These are phyloP conservation scores for Agrotis segetum DNA, from an alignment of 2,888 invertebrate genomes.

Conservation along the genomic window DNA sequence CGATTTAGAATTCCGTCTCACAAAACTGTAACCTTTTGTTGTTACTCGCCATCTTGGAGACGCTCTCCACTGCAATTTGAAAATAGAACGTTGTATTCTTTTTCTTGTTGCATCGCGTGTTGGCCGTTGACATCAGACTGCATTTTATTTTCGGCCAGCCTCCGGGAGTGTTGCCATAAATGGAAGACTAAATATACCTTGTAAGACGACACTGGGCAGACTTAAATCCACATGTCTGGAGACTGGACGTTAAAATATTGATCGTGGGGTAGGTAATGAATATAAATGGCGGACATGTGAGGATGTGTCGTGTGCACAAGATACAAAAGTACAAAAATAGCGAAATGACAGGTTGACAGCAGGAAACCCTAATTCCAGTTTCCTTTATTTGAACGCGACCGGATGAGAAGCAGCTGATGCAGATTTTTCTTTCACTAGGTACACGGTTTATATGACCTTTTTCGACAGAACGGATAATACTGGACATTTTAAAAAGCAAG, in stretches of 20 bases:
- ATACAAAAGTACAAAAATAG: constrained; percentile 51
- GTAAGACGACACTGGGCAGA: constrained; percentile 70
- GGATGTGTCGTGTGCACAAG: constrained; percentile 34
- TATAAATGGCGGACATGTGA: constrained; percentile 43
- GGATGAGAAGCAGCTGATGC: constrained; percentile 49
- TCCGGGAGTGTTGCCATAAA: constrained; percentile 84
- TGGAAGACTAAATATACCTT: constrained; percentile 73
- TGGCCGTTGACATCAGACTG: constrained; percentile 86
- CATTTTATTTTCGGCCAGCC: constrained; percentile 86
- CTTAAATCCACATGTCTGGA: constrained; percentile 46
- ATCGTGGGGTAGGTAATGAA: constrained; percentile 60
- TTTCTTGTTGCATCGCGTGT: constrained; percentile 85
- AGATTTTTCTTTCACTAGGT: constrained; percentile 32
- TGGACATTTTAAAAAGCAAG: constrained; percentile 8
- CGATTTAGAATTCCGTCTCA: constrained; percentile 49
- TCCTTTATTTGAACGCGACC: constrained; percentile 39
- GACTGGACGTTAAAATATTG: constrained; percentile 50
- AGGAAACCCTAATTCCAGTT: constrained; percentile 58
- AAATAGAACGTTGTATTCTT: constrained; percentile 82
- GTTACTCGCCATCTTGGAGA: constrained; percentile 72
- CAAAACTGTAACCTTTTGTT: constrained; percentile 77
- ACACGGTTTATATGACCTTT: constrained; percentile 1
- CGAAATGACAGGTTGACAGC: constrained; percentile 38
- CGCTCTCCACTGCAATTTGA: constrained; percentile 84
- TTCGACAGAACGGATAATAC: not conserved